Evolutionary conservation across 2,113 vertebrate genomes (phyloP), one percentile per base, ranked within the genome.

Genomic region (Parotia lawesii): DNA sequence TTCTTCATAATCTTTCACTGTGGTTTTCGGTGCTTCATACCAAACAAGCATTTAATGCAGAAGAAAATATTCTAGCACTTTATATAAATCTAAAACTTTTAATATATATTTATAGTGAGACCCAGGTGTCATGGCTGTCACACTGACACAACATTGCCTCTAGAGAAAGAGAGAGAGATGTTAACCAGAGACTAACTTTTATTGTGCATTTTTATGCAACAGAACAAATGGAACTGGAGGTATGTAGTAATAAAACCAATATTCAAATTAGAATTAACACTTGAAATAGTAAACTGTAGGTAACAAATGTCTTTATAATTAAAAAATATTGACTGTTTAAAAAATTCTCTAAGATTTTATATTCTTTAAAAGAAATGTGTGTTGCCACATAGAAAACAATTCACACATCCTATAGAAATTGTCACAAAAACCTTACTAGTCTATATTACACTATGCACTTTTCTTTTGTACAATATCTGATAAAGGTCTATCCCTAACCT

Each of bases 301-400:
- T 98, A 98, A 98, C 98, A 98, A 98, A 98, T 97, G 97, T 95
- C 95, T 97, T 98, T 93, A 96, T 96, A 97, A 97, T 98, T 98
- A 97, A 98, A 96, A 98, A 98, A 98, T 98, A 98, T 97, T 90
- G 92, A 97, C 97, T 97, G 96, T 95, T 98, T 98, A 97, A 98
- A 98, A 98, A 98, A 96, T 91, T 94, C 78, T 96, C 91, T 97
- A 97, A 97, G 95, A 92, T 97, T 78, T 98, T 92, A 95, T 96
- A 96, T 85, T 98, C 91, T 94, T 97, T 95, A 97, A 98, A 98
- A 98, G 96, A 98, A 98, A 98, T 93, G 94, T 96, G 96, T 96
- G 94, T 69, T 97, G 96, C 95, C 97, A 98, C 97, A 97, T 97
- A 98, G 95, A 98, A 98, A 98, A 98, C 97, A 97, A 97, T 95